phyloP scores from a whole-genome alignment of 2,888 invertebrate genomes.

The Phengaris arion region DNA sequence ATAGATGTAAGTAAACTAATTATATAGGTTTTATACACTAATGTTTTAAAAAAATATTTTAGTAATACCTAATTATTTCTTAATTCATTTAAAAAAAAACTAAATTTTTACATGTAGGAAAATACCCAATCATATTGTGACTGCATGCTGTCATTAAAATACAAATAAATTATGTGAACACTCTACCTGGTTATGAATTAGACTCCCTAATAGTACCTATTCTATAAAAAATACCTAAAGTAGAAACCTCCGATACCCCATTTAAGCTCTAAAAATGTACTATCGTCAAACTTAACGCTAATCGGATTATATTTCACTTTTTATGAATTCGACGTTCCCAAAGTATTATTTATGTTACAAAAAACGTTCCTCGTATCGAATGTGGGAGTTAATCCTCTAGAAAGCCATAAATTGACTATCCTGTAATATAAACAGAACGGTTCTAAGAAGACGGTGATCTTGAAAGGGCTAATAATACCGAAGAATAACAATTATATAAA shows the following conservation, averaged over 20 bases:
- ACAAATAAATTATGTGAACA: no score
- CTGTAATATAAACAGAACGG: conserved; percentile 17
- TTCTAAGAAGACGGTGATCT: conserved; percentile 25
- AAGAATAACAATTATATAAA: conserved; percentile 23
- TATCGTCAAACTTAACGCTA: conserved; percentile 2
- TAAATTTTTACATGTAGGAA: no score
- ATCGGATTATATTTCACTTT: conserved; percentile 29
- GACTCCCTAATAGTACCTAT: background rate
- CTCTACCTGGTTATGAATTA: no score
- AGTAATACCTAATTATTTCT: no score
- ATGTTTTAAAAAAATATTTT: no score
- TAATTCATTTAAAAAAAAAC: no score
- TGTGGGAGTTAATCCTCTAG: conserved; percentile 15
- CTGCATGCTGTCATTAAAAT: no score
- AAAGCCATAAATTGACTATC: conserved; percentile 26
- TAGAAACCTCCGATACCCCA: background rate
- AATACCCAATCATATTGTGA: no score
- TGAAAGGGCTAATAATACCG: conserved; percentile 18
- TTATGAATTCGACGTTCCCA: conserved; percentile 11
- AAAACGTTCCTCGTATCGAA: conserved; percentile 29
- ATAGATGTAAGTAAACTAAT: no score
- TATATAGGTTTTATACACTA: no score
- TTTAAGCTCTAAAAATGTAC: background rate
- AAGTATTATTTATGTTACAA: conserved; percentile 29
- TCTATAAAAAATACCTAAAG: background rate